Conservation (phyloP, 2,113 vertebrate genomes). For the Pycnonotus jocosus region DNA sequence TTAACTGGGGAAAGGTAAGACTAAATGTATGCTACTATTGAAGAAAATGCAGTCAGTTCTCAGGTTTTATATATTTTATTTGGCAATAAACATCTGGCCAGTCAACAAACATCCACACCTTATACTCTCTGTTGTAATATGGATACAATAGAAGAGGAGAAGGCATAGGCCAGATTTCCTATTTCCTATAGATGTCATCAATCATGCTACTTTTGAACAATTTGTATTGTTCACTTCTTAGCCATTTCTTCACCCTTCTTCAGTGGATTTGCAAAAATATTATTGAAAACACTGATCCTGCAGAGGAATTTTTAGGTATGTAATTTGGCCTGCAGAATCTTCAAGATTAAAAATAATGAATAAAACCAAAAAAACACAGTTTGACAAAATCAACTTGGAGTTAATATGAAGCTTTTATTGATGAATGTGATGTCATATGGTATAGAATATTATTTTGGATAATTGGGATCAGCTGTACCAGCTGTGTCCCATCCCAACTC, state of each 20-base stretch:
- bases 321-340: background rate
- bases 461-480: background rate
- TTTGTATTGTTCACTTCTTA: background rate
- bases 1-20: background rate
- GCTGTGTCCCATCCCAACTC: background rate
- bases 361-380: background rate
- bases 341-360: background rate
- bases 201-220: background rate
- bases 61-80: background rate
- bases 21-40: background rate
- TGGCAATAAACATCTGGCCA: background rate
- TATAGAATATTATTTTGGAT: background rate
- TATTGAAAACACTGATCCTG: background rate
- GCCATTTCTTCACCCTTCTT: background rate
- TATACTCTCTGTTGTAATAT: background rate
- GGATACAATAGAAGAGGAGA: background rate
- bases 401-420: background rate
- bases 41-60: background rate
- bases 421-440: background rate
- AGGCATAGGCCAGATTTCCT: background rate
- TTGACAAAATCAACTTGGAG: background rate
- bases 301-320: background rate
- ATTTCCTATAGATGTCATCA: background rate
- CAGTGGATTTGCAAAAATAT: background rate
- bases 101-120: background rate